phyloP scores from a whole-genome alignment of 2,888 invertebrate genomes.

The Nephrotoma flavescens region DNA sequence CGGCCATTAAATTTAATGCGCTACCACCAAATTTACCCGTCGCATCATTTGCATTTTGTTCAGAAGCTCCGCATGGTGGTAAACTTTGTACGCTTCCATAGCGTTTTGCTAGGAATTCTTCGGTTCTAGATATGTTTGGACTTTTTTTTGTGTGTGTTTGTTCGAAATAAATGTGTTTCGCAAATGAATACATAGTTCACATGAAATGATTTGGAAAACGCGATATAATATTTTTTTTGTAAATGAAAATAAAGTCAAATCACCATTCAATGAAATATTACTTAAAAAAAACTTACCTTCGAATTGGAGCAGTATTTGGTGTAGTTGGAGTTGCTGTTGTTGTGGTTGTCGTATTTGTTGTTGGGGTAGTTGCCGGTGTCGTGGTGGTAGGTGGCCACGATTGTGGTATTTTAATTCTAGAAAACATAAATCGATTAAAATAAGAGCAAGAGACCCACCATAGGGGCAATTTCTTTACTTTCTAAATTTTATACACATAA shows the following conservation, averaged over 20 bases:
- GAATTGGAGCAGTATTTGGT: slow-evolving; percentile 16
- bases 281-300: slow-evolving; percentile 11
- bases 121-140: background rate
- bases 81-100: slow-evolving; percentile 10
- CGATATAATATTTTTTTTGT: background rate
- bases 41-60: slow-evolving; percentile 3
- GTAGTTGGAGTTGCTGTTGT: slow-evolving; percentile 17
- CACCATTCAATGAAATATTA: background rate
- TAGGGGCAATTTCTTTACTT: slow-evolving; percentile 5
- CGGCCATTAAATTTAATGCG: slow-evolving; percentile 9
- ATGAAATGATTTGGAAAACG: background rate
- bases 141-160: background rate
- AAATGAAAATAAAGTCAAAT: background rate
- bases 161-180: background rate
- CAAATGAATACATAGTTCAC: background rate
- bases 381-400: slow-evolving; percentile 26
- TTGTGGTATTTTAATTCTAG: slow-evolving; percentile 18
- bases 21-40: slow-evolving; percentile 9
- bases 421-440: slow-evolving; percentile 13
- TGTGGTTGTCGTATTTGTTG: slow-evolving; percentile 16
- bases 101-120: background rate
- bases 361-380: slow-evolving; percentile 18
- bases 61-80: background rate
- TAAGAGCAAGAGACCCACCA: background rate
- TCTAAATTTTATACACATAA: background rate